A percentile compares a stretch with the other conserved stretches of the same genome.
These are phyloP conservation scores for Embiotoca jacksoni DNA, from an alignment of 2,113 vertebrate genomes.

Conservation along the genomic window DNA sequence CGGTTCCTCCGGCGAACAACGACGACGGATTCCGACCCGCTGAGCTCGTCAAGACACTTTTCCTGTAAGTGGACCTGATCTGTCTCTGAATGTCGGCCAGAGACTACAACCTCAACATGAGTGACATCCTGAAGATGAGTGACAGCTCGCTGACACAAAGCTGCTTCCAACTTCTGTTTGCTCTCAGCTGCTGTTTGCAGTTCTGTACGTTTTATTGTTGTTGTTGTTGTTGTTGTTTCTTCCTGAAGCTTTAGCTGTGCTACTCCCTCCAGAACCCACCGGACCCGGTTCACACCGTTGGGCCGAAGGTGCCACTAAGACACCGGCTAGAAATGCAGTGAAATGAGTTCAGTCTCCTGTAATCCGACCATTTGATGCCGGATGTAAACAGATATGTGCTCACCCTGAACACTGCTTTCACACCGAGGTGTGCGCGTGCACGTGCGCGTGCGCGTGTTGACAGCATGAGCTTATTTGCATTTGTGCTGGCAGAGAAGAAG, in stretches of 20 bases:
- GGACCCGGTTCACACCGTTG: background rate
- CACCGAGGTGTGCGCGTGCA: too few relatives aligned
- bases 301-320: background rate
- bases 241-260: background rate
- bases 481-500: conserved; percentile 55
- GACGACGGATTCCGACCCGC: background rate
- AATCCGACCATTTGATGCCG: background rate
- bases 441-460: conserved; percentile 25
- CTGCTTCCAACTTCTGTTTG: conserved; percentile 6
- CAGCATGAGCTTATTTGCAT: conserved; percentile 52
- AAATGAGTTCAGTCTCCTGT: background rate
- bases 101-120: background rate
- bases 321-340: background rate
- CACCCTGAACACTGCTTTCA: background rate
- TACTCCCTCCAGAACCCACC: conserved; percentile 28
- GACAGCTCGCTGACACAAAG: conserved; percentile 22
- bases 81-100: background rate
- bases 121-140: background rate
- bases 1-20: conserved; percentile 14
- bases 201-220: too few relatives aligned
- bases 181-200: background rate
- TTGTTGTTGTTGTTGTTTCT: too few relatives aligned
- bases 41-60: conserved; percentile 17
- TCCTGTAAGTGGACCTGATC: background rate
- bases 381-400: background rate